Conservation (phyloP, 1,140 invertebrate genomes). For the Cephus cinctus region DNA sequence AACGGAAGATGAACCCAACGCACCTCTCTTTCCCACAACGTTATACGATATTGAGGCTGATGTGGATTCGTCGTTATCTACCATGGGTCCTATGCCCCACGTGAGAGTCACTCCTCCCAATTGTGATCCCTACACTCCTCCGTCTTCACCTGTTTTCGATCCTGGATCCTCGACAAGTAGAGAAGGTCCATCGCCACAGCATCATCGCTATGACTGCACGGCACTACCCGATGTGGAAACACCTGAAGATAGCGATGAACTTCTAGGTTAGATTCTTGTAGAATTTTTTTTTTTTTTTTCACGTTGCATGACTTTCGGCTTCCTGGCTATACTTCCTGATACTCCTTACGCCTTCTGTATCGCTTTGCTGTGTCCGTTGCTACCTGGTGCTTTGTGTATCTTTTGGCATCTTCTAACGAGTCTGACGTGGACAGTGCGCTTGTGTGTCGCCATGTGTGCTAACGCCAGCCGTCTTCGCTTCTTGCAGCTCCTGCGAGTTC, state of each 20-base stretch:
- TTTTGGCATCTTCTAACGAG: too few relatives aligned
- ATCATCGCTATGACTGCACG: neutral
- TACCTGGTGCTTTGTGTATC: too few relatives aligned
- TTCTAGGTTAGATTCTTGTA: constrained; percentile 3
- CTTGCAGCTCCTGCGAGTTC: constrained; percentile 27
- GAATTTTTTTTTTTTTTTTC: neutral
- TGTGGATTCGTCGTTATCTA: too few relatives aligned
- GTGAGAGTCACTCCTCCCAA: constrained; percentile 37
- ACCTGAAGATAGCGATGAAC: neutral
- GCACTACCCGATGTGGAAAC: neutral
- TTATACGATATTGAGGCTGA: too few relatives aligned
- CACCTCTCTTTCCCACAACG: constrained; percentile 17
- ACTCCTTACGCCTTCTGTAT: too few relatives aligned
- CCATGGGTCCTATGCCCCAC: too few relatives aligned
- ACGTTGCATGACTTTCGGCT: neutral
- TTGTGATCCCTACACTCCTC: too few relatives aligned
- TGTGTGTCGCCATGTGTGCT: too few relatives aligned
- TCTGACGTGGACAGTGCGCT: too few relatives aligned
- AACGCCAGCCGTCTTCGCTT: constrained; percentile 16
- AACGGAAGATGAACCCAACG: constrained; percentile 16
- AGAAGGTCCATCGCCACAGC: constrained; percentile 27
- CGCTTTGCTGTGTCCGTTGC: too few relatives aligned
- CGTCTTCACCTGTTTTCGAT: constrained; percentile 43
- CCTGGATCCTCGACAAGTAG: constrained; percentile 37
- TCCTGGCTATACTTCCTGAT: too few relatives aligned